Evolutionary conservation across 2,797 vertebrate genomes (phyloP), one percentile per base, ranked within the genome.

Genomic region (Peromyscus aztecus): DNA sequence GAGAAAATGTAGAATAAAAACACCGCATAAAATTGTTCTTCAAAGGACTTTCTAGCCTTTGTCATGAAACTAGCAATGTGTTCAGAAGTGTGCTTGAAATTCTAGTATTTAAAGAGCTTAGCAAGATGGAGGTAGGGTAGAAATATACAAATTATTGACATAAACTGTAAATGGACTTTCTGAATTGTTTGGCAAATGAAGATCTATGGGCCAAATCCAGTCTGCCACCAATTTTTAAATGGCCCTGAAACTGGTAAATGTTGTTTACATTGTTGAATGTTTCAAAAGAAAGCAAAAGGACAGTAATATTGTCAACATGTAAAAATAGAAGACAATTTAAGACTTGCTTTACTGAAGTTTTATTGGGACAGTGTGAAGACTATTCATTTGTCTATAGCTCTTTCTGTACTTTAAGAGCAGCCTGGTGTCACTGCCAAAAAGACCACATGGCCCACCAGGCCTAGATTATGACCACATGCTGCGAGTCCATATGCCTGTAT

Each of bases 231-330:
- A 67, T 16, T 93, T 94, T 52, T 19, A 1, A 69, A 49, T n/a
- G 21, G 12, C 40, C 12, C 19, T 69, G 69, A 12, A 94, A 89
- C 69, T 82, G 55, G 21, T 21, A 89, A 86, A 34, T 46, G 17
- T 59, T 92, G n/a, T 16, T 93, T 40, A 83, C n/a, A 67, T 65
- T 93, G 85, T 69, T 86, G 7, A 94, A 61, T 67, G 37, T 4
- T 46, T 87, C 14, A 77, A 92, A 92, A 89, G 59, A 94, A 97
- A 96, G 65, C 43, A 89, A 89, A 92, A 78, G 40, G 91, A 31
- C 6, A 90, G 77, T 14, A 63, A 21, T 80, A 92, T 63, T 92
- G 52, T 37, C 40, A 6, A 61, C 82, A 84, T 37, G 13, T n/a
- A 88, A 94, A 82, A 85, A 57, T 57, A 69, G 57, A n/a, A 40